Evolutionary conservation across 2,888 invertebrate species (phyloP).

Genomic region (Agrotis puta): DNA sequence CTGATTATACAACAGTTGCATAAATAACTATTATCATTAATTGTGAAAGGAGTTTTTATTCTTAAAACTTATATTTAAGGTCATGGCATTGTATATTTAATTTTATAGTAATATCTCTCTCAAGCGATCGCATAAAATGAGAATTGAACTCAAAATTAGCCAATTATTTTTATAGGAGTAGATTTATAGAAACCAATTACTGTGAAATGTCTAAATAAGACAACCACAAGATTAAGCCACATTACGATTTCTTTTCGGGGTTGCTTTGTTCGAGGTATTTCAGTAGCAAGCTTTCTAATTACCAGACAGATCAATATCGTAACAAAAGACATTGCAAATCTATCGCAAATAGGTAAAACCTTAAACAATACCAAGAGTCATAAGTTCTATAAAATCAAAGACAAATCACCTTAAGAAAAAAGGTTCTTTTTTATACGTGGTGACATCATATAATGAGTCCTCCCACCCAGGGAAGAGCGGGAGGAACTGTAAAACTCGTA

Average conservation of each 20-base stretch:
- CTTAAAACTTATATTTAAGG: not conserved
- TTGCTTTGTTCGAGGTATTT: not conserved
- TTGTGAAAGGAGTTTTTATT: not conserved
- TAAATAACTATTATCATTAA: no score
- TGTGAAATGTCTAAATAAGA: not conserved
- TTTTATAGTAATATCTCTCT: no score
- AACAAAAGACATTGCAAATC: not conserved
- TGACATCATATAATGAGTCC: no score
- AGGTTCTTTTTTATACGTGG: no score
- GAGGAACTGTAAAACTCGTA: no score
- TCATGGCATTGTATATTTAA: not conserved
- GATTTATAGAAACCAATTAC: not conserved
- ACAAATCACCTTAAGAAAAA: constrained; percentile 31
- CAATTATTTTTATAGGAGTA: not conserved
- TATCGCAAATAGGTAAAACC: not conserved
- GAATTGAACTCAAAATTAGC: no score
- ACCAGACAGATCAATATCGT: no score
- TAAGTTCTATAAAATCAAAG: constrained; percentile 19
- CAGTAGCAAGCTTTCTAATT: not conserved
- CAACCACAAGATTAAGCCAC: not conserved
- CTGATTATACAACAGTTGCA: no score
- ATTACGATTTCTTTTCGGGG: no score
- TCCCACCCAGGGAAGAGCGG: no score
- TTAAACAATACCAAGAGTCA: not conserved
- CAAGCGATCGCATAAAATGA: no score